Base-by-base conservation (phyloP, 2,797 vertebrate species). In the Pangasius mekongensis region DNA sequence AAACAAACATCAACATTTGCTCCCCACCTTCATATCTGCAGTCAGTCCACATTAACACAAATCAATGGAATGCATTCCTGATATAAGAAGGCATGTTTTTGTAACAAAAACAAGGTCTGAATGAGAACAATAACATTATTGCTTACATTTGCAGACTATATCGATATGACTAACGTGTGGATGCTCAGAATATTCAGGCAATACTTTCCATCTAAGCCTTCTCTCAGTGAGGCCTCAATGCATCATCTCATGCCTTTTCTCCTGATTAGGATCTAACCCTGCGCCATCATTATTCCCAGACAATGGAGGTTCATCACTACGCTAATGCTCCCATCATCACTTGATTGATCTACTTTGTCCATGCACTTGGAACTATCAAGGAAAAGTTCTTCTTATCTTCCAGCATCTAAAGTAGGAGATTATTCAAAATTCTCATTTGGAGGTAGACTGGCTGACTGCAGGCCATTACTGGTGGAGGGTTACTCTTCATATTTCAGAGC, bases 301-400 rank as follows among this genome's bases (percentile, higher is more conserved):
- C 89, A 91, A 90, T 89, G 85, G 84, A 85, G 83, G 85, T 85
- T 89, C 87, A 87, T 92, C 88, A 89, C 86, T 81, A 84, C 85
- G 88, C 76, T 88, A 90, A 89, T 88, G 88, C 76, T 83, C 71
- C 62, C 64, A 84, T 85, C 87, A 89, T 73, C 85, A 39, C 64
- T 84, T 91, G 89, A 89, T 87, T 91, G 89, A 87, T 89, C 52
- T 36, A 86, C 76, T 58, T 87, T 77, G 87, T 78, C 69, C 83
- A 67, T 78, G 62, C 71, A 78, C 67, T 81, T 85, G 66, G 56
- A 56, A 88, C 33, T 14, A 67, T 27, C 54, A 74, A 58, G 27
- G 77, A 66, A 83, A 85, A 24, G 60, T 78, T 84, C 62, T 77
- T 86, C 76, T 88, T 84, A 89, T 64, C 52, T 83, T 87, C 84